These are phyloP conservation scores for Mimachlamys varia DNA, from an alignment of 2,888 invertebrate genomes.

Conservation along the genomic window DNA sequence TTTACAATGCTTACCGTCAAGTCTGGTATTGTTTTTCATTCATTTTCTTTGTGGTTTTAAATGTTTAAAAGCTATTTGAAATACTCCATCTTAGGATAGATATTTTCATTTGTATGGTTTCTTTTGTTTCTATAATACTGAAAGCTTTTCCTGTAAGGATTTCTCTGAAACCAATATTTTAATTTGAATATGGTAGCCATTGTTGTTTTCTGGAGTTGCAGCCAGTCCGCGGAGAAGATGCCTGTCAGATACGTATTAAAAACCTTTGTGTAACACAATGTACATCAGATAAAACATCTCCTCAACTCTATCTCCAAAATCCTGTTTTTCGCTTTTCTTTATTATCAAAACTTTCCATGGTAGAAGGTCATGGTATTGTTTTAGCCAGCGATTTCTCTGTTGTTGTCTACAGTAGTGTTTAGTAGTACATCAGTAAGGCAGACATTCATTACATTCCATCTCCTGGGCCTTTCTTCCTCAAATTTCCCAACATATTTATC, in stretches of 20 bases:
- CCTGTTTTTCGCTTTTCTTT: background rate
- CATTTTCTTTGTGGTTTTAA: conserved; percentile 15
- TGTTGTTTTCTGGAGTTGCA: background rate
- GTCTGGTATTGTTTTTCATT: background rate
- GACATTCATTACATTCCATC: background rate
- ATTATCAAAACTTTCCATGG: background rate
- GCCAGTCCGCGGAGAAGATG: background rate
- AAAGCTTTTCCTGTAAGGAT: background rate
- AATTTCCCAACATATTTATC: background rate
- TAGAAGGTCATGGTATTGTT: background rate
- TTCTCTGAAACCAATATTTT: conserved; percentile 2
- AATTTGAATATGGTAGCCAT: background rate
- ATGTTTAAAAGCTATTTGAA: background rate
- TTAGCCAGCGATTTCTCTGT: background rate
- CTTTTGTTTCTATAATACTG: background rate
- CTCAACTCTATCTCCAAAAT: background rate
- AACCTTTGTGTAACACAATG: background rate
- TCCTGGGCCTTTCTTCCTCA: background rate
- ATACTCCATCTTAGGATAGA: background rate
- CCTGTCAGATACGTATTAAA: background rate
- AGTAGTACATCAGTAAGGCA: background rate
- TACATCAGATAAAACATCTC: background rate
- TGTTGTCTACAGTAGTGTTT: background rate
- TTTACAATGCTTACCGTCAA: background rate
- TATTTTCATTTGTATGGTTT: background rate